Percentiles rank a stretch among this genome's conserved stretches.
phyloP scores from a whole-genome alignment of 1,140 invertebrate genomes.

The Heliothis subflexa region DNA sequence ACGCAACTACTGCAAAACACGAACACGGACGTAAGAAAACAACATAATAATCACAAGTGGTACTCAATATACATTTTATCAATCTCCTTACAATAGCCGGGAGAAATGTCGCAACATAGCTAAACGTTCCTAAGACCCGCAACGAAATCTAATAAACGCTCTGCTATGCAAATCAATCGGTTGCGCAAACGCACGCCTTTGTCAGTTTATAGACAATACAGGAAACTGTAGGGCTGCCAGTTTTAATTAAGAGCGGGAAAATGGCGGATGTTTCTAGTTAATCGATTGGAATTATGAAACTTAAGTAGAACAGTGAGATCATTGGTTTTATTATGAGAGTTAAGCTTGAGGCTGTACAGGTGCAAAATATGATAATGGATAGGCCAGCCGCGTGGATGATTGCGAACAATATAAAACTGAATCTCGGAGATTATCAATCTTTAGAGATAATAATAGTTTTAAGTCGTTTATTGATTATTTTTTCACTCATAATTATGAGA shows the following conservation, averaged over 20 bases:
- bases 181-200: conserved; percentile 67
- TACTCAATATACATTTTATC: conserved; percentile 20
- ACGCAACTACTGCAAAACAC: conserved; percentile 29
- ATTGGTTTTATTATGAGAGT: too few relatives aligned
- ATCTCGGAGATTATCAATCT: too few relatives aligned
- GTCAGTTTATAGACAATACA: conserved; percentile 66
- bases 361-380: too few relatives aligned
- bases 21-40: conserved; percentile 28
- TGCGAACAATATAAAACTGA: not conserved
- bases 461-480: too few relatives aligned
- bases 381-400: not conserved
- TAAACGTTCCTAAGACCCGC: conserved; percentile 42
- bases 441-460: too few relatives aligned
- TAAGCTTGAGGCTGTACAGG: not conserved
- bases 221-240: conserved; percentile 64
- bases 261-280: not conserved
- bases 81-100: conserved; percentile 19
- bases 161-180: conserved; percentile 74
- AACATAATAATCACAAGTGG: conserved; percentile 53
- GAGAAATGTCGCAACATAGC: conserved; percentile 63
- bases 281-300: not conserved
- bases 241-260: not conserved
- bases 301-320: too few relatives aligned
- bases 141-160: conserved; percentile 72
- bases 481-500: not conserved